These are phyloP conservation scores for Stegana nigrithorax DNA, from an alignment of 2,888 invertebrate genomes.

Conservation along the genomic window DNA sequence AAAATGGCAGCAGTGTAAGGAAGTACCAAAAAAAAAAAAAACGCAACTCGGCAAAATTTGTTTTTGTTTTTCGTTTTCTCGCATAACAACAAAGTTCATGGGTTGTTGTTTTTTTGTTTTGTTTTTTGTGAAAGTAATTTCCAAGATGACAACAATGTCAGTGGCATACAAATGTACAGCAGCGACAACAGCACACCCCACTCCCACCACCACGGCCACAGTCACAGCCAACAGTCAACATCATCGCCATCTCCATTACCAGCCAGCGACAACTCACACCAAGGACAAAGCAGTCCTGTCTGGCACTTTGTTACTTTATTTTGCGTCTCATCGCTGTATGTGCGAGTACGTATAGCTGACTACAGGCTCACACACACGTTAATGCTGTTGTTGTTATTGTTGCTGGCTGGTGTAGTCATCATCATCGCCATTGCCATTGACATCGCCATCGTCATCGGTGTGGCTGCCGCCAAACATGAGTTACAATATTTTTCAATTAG, in stretches of 20 bases:
- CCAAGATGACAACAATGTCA: conserved; percentile 53
- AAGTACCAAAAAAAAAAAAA: too few relatives aligned
- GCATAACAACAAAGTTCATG: background rate
- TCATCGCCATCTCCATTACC: background rate
- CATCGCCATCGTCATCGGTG: too few relatives aligned
- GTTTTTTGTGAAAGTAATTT: conserved; percentile 40
- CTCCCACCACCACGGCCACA: background rate
- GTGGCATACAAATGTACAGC: conserved; percentile 47
- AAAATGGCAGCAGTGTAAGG: too few relatives aligned
- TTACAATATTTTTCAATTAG: conserved; percentile 70
- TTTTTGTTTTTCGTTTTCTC: too few relatives aligned
- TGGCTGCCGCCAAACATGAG: conserved; percentile 49
- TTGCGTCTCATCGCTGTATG: background rate
- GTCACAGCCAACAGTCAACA: background rate
- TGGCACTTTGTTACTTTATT: conserved; percentile 26
- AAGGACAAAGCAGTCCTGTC: too few relatives aligned
- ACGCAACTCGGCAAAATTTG: conserved; percentile 2
- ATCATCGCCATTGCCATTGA: conserved; percentile 12
- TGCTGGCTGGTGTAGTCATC: conserved; percentile 19
- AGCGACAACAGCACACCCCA: background rate
- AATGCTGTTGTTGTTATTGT: conserved; percentile 33
- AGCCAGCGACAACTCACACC: conserved; percentile 13
- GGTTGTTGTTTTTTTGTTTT: background rate
- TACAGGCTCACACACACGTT: too few relatives aligned
- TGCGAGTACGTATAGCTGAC: conserved; percentile 2